Conservation (phyloP, 1,140 invertebrate species). For the Drosophila asahinai region DNA sequence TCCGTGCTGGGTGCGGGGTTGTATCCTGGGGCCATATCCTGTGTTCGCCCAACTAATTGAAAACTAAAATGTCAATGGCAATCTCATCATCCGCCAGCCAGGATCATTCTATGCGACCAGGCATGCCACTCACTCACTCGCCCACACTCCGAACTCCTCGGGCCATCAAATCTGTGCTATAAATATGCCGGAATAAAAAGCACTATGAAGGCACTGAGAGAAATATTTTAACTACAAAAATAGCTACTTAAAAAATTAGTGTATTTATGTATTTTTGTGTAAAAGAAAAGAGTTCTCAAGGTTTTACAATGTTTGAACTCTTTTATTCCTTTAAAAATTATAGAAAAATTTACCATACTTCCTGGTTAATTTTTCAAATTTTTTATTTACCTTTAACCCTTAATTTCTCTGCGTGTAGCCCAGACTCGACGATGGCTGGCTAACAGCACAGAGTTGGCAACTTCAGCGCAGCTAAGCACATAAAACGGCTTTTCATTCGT, state of each 20-base stretch:
- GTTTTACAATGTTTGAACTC: accelerated
- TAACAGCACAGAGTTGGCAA: constrained; percentile 27
- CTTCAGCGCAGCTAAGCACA: constrained; percentile 36
- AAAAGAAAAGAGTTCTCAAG: background rate
- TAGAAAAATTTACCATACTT: no score
- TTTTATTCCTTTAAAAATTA: background rate
- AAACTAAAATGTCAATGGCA: constrained; percentile 79
- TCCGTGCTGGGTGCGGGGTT: background rate
- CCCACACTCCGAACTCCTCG: constrained; percentile 5
- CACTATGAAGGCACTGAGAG: background rate
- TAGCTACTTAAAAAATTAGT: background rate
- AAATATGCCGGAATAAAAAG: constrained; percentile 37
- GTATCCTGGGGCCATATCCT: constrained; percentile 6
- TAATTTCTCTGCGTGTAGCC: background rate
- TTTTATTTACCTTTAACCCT: background rate
- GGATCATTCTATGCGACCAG: constrained; percentile 44
- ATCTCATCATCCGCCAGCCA: constrained; percentile 59
- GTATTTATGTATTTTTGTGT: background rate
- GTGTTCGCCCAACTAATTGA: constrained; percentile 68
- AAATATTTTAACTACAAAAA: background rate
- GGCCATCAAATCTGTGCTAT: constrained; percentile 51
- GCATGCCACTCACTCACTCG: constrained; percentile 45
- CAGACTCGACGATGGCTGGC: background rate
- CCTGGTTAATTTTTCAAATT: no score
- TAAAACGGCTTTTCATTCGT: constrained; percentile 52